Conservation (phyloP, 2,888 invertebrate genomes). For the Acanthosepion esculentum region DNA sequence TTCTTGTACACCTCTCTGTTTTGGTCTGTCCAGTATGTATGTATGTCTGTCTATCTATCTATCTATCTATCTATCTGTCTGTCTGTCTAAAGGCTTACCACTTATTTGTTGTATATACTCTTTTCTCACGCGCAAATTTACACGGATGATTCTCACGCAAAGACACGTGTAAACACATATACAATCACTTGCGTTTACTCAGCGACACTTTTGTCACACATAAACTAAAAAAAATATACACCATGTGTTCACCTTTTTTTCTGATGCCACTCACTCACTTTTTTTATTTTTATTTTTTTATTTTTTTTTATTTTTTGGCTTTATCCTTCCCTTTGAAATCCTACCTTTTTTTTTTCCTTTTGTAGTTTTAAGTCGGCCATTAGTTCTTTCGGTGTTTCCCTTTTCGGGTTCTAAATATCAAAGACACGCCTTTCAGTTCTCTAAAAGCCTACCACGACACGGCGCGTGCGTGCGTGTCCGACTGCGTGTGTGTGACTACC, state of each 20-base stretch:
- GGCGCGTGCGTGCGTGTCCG: neutral
- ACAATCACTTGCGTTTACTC: too few relatives aligned
- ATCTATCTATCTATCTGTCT: too few relatives aligned
- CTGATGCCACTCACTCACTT: too few relatives aligned
- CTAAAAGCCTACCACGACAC: neutral
- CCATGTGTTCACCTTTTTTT: too few relatives aligned
- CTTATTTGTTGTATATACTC: neutral
- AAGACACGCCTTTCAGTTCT: neutral
- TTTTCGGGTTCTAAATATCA: neutral
- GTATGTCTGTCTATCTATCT: too few relatives aligned
- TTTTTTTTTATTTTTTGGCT: neutral
- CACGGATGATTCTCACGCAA: neutral
- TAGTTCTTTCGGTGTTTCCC: neutral
- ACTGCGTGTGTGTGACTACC: too few relatives aligned
- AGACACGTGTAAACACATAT: neutral
- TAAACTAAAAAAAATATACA: too few relatives aligned
- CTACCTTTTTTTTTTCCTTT: neutral
- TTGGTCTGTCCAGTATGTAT: too few relatives aligned
- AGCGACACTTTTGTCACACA: too few relatives aligned
- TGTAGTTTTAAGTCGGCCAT: neutral
- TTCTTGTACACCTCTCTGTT: too few relatives aligned
- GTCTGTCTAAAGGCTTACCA: neutral
- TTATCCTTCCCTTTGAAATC: neutral
- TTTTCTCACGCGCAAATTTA: neutral
- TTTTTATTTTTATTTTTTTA: too few relatives aligned